Evolutionary conservation across 2,888 invertebrate genomes (phyloP).

Genomic region (Torymus auratus): DNA sequence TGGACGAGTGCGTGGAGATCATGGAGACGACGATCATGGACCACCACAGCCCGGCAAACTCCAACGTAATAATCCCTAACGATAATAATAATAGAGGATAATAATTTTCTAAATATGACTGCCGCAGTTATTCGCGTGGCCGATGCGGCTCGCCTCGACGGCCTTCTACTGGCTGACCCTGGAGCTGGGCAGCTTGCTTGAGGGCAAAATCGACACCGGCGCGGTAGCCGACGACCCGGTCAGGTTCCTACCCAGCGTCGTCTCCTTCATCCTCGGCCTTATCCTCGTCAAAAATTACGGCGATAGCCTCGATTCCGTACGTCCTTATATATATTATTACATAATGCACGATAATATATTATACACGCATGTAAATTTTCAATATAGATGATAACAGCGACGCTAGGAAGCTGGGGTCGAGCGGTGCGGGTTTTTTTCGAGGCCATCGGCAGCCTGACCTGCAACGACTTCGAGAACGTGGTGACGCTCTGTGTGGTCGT

Average conservation of each 20-base stretch:
- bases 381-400: constrained; percentile 65
- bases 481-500: constrained; percentile 69
- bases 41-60: too few species aligned
- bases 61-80: too few species aligned
- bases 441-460: constrained; percentile 65
- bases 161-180: not conserved
- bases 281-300: constrained; percentile 23
- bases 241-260: constrained; percentile 23
- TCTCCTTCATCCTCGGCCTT: constrained; percentile 18
- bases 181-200: not conserved
- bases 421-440: constrained; percentile 68
- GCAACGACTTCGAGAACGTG: constrained; percentile 71
- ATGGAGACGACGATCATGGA: constrained; percentile 21
- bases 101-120: too few species aligned
- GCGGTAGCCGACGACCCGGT: not conserved
- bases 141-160: not conserved
- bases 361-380: not conserved
- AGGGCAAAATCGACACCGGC: not conserved
- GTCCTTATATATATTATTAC: not conserved
- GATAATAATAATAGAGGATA: too few species aligned
- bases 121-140: not conserved
- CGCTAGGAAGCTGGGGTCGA: constrained; percentile 66
- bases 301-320: constrained; percentile 18
- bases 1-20: constrained; percentile 14
- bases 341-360: not conserved